Evolutionary conservation across 2,113 vertebrate species (phyloP).

Genomic region (Urocolius indicus): DNA sequence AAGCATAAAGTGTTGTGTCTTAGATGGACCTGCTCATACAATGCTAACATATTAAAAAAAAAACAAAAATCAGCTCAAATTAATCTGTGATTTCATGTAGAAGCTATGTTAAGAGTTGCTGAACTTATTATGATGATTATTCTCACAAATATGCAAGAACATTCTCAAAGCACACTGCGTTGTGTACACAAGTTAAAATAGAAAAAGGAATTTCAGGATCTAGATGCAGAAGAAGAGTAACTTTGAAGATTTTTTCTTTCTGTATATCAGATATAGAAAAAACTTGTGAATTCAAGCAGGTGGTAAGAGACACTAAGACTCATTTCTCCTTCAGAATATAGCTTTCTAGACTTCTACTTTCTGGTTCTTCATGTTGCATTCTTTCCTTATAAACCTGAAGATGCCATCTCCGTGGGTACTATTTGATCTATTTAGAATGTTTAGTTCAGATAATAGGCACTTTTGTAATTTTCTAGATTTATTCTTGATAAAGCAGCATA

Average conservation of each 20-base stretch:
- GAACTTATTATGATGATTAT: constrained; percentile 2
- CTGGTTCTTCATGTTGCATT: not conserved
- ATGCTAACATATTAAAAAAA: not conserved
- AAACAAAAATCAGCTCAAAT: constrained; percentile 11
- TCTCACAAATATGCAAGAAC: not conserved
- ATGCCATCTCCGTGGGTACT: not conserved
- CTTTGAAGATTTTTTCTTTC: not conserved
- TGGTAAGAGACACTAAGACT: not conserved
- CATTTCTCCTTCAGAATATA: not conserved
- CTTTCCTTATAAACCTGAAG: not conserved
- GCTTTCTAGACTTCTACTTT: not conserved
- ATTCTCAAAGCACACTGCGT: not conserved
- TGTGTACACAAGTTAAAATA: not conserved
- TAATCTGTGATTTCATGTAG: not conserved
- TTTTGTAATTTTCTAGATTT: not conserved
- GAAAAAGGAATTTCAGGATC: constrained; percentile 9
- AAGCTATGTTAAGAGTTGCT: constrained; percentile 32
- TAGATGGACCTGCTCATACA: not conserved
- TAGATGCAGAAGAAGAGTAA: not conserved
- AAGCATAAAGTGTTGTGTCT: not conserved
- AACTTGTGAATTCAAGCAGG: not conserved
- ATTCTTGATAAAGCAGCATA: not conserved
- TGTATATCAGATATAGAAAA: not conserved
- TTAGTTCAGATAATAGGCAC: not conserved
- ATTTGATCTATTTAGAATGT: not conserved